A percentile compares a stretch with the other conserved stretches of the same genome.
Evolutionary conservation across 2,797 vertebrate genomes (phyloP).

Genomic region (Poecilia picta): DNA sequence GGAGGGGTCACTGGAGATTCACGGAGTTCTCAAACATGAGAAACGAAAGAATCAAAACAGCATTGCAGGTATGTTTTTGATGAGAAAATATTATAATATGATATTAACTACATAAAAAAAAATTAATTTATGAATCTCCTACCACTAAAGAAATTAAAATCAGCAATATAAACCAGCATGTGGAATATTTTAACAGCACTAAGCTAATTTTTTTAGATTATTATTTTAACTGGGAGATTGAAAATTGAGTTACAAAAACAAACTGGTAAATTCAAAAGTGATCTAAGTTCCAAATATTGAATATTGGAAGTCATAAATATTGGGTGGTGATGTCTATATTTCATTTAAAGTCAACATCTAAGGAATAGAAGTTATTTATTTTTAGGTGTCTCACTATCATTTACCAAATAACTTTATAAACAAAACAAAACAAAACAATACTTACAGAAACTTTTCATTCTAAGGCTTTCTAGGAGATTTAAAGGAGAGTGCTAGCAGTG

Average conservation of each 20-base stretch:
- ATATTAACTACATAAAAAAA: no score
- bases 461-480: background rate
- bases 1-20: no score
- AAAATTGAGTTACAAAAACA: background rate
- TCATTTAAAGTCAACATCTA: slow-evolving; percentile 45
- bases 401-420: background rate
- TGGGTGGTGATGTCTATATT: slow-evolving; percentile 41
- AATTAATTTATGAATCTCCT: background rate
- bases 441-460: background rate
- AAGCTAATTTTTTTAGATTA: no score
- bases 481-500: slow-evolving; percentile 11
- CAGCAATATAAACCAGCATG: background rate
- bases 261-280: slow-evolving; percentile 8
- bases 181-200: background rate
- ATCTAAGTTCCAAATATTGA: slow-evolving; percentile 24
- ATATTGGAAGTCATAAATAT: slow-evolving; percentile 24
- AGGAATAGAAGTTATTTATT: slow-evolving; percentile 48
- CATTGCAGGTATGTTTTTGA: no score
- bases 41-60: no score
- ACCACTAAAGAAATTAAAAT: background rate
- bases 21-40: no score
- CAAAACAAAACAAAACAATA: background rate
- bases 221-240: background rate
- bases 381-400: slow-evolving; percentile 28
- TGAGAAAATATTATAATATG: no score